A percentile compares a stretch with the other conserved stretches of the same genome.
Conservation (phyloP, 2,797 vertebrate species). For the Mus caroli region DNA sequence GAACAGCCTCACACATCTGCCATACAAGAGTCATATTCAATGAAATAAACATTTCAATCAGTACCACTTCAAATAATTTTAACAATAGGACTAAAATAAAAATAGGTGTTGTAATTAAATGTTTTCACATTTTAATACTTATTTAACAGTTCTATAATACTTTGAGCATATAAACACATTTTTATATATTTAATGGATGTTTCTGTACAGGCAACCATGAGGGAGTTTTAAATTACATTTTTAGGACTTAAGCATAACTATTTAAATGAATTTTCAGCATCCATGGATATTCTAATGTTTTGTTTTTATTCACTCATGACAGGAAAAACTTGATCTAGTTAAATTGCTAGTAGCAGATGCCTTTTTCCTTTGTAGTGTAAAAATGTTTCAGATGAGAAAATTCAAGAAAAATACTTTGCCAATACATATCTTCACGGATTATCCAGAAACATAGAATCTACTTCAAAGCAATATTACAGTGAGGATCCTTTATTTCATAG, state of each 20-base stretch:
- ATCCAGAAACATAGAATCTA: neutral
- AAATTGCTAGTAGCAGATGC: neutral
- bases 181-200: neutral
- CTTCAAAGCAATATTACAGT: neutral
- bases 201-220: neutral
- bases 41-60: neutral
- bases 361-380: neutral
- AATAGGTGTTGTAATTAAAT: neutral
- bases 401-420: neutral
- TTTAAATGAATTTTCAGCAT: neutral
- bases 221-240: neutral
- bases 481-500: neutral
- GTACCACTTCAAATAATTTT: neutral
- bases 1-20: neutral
- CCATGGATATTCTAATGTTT: neutral
- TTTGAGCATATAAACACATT: neutral
- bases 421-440: neutral
- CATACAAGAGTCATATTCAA: neutral
- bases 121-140: neutral
- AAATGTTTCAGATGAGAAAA: neutral
- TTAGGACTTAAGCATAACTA: too few species aligned
- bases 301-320: neutral
- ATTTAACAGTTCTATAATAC: neutral
- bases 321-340: neutral
- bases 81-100: neutral